These are phyloP conservation scores for Psephotus haematonotus DNA, from an alignment of 2,113 vertebrate genomes.

Conservation along the genomic window DNA sequence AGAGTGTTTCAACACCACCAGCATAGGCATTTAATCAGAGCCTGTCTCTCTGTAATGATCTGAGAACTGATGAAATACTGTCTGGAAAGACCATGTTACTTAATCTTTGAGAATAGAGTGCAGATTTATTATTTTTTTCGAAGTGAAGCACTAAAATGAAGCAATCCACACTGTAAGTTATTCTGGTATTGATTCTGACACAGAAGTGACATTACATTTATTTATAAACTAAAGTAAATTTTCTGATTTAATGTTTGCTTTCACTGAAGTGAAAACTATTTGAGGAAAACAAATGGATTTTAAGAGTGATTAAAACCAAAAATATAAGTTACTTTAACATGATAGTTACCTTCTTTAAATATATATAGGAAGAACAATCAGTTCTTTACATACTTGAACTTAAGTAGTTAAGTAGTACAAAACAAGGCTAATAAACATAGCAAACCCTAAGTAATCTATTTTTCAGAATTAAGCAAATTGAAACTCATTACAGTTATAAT, in stretches of 20 bases:
- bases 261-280: neutral
- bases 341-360: neutral
- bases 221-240: constrained; percentile 2
- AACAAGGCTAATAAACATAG: neutral
- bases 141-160: neutral
- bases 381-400: neutral
- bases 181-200: neutral
- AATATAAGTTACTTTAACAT: neutral
- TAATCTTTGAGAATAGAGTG: neutral
- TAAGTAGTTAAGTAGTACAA: neutral
- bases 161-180: neutral
- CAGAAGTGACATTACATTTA: neutral
- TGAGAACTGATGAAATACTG: constrained; percentile 43
- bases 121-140: neutral
- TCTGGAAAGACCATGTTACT: constrained; percentile 29
- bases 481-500: neutral
- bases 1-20: constrained; percentile 8
- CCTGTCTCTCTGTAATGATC: neutral
- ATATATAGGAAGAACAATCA: neutral
- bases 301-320: neutral
- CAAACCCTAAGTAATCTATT: neutral
- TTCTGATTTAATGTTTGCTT: neutral
- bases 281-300: neutral
- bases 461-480: neutral
- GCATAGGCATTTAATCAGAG: constrained; percentile 31